phyloP scores from a whole-genome alignment of 2,797 vertebrate genomes.

The Cygnus olor region DNA sequence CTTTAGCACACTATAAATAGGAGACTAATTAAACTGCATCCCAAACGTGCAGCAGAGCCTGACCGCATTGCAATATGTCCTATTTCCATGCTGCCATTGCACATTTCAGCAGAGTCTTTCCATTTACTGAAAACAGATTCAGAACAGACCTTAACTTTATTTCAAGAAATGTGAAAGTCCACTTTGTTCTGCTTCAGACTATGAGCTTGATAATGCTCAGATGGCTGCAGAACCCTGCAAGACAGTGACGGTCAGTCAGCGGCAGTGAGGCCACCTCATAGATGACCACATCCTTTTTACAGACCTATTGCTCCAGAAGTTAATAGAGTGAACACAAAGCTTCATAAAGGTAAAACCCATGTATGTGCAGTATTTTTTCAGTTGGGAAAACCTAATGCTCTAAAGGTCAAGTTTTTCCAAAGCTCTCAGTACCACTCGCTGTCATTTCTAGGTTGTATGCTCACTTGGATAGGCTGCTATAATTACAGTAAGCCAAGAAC shows the following conservation, averaged over 20 bases:
- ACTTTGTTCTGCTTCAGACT: neutral
- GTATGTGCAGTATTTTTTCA: neutral
- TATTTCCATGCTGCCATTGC: neutral
- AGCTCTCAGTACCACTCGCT: neutral
- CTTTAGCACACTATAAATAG: neutral
- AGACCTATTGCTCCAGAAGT: neutral
- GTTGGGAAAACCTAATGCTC: neutral
- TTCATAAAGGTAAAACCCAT: neutral
- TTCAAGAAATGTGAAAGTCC: neutral
- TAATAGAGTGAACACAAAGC: neutral
- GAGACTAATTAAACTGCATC: neutral
- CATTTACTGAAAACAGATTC: neutral
- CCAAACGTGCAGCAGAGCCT: neutral
- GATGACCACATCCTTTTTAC: neutral
- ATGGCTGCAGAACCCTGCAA: neutral
- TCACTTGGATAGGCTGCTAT: neutral
- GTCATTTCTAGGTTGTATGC: neutral
- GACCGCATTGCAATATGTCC: neutral
- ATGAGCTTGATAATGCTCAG: neutral
- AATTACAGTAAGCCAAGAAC: neutral
- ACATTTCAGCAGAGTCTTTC: neutral
- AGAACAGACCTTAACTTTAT: neutral
- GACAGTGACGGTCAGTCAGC: neutral
- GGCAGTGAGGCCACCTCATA: neutral
- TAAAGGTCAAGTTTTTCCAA: neutral